Conservation (phyloP, 1,140 invertebrate species). For the Pinna nobilis region DNA sequence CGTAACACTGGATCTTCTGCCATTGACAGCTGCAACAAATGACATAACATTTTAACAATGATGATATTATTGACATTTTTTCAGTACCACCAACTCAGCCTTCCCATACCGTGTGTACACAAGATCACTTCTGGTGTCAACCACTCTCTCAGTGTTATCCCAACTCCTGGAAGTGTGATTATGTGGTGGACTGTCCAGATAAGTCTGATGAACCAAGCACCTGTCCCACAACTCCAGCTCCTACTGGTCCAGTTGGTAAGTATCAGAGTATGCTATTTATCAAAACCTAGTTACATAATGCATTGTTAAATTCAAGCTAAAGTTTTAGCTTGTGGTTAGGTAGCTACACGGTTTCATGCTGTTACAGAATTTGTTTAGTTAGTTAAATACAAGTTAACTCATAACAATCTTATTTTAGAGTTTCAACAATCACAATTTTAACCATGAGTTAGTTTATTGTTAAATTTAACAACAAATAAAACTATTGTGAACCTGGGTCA, state of each 20-base stretch:
- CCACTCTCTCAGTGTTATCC: slow-evolving; percentile 51
- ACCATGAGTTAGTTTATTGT: too few relatives aligned
- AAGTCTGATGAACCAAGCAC: slow-evolving; percentile 70
- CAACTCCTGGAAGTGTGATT: slow-evolving; percentile 67
- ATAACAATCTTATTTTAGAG: too few relatives aligned
- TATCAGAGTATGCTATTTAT: not conserved
- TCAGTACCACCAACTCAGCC: not conserved
- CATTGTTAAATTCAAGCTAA: not conserved
- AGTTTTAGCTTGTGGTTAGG: too few relatives aligned
- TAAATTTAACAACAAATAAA: too few relatives aligned
- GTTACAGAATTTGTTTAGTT: too few relatives aligned
- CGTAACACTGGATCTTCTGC: too few relatives aligned
- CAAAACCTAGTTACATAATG: not conserved
- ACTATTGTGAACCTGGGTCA: too few relatives aligned
- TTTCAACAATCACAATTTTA: too few relatives aligned
- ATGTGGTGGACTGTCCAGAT: slow-evolving; percentile 69
- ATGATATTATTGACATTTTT: not conserved
- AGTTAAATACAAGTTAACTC: too few relatives aligned
- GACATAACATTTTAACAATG: not conserved
- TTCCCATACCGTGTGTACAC: slow-evolving; percentile 33
- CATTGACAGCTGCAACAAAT: too few relatives aligned
- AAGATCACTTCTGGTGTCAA: slow-evolving; percentile 42
- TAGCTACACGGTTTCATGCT: too few relatives aligned
- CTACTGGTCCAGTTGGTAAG: not conserved
- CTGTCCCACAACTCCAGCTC: slow-evolving; percentile 28